Percentiles rank a stretch among this genome's conserved stretches.
Conservation (phyloP, 2,888 invertebrate species). For the Catocala nupta region DNA sequence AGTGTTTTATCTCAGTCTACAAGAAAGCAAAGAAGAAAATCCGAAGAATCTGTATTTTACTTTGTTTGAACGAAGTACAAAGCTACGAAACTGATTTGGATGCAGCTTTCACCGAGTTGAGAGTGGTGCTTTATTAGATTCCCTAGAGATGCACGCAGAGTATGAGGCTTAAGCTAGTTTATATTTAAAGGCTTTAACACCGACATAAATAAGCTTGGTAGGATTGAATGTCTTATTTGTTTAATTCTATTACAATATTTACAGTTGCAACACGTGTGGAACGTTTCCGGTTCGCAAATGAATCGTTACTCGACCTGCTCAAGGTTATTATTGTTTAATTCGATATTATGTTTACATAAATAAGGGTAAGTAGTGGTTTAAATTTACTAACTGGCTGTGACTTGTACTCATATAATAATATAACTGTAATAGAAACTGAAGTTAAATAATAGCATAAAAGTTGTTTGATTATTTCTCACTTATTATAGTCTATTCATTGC, state of each 20-base stretch:
- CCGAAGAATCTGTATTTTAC: neutral
- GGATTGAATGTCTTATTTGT: constrained; percentile 19
- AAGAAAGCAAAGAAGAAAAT: neutral
- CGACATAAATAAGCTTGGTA: constrained; percentile 16
- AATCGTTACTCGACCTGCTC: constrained; percentile 24
- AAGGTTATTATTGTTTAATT: constrained; percentile 39
- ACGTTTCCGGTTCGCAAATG: constrained; percentile 33
- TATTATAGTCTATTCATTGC: no score
- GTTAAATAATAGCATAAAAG: no score
- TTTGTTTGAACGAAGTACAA: neutral
- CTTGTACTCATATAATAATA: neutral
- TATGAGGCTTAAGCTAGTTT: constrained; percentile 2
- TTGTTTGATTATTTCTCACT: no score
- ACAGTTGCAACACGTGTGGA: constrained; percentile 25
- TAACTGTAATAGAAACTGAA: no score
- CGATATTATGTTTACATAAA: constrained; percentile 31
- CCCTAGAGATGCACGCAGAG: no score
- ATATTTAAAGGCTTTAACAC: constrained; percentile 16
- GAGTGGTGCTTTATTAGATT: neutral
- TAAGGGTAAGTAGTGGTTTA: constrained; percentile 1
- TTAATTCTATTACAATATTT: constrained; percentile 29
- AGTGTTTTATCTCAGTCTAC: constrained; percentile 31
- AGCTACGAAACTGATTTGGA: no score
- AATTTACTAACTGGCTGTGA: neutral
- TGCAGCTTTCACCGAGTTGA: no score